phyloP scores from a whole-genome alignment of 2,113 vertebrate species.

The Chaetodon trifascialis region DNA sequence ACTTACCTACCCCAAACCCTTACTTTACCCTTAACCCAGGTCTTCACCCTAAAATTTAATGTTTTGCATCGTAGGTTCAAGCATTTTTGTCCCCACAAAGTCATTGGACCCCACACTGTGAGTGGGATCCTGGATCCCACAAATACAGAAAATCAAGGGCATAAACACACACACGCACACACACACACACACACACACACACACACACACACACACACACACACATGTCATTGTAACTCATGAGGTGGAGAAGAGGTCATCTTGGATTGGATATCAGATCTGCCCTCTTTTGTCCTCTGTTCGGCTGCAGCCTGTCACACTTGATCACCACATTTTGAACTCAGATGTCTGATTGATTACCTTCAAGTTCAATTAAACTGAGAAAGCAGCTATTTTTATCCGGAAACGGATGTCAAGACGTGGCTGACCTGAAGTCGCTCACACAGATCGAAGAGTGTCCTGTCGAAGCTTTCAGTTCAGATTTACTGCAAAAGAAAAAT shows the following conservation, averaged over 20 bases:
- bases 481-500: neutral
- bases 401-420: slow-evolving; percentile 1
- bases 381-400: slow-evolving; percentile 68
- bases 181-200: neutral
- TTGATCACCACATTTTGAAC: slow-evolving; percentile 66
- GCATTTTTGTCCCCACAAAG: no score
- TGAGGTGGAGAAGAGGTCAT: slow-evolving; percentile 43
- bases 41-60: no score
- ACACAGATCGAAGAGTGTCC: neutral
- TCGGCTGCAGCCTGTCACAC: slow-evolving; percentile 68
- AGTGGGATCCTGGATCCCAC: no score
- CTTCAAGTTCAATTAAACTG: slow-evolving; percentile 71
- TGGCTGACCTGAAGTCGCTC: slow-evolving; percentile 31
- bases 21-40: no score
- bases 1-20: no score
- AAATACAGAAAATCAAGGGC: neutral
- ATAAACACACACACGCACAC: no score
- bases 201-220: slow-evolving; percentile 20
- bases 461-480: neutral
- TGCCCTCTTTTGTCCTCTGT: slow-evolving; percentile 74
- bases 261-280: slow-evolving; percentile 73
- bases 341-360: slow-evolving; percentile 77
- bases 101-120: no score
- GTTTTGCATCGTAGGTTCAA: no score
- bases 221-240: slow-evolving; percentile 25